Percentiles rank a stretch among this genome's conserved stretches.
These are phyloP conservation scores for Nesoenas mayeri DNA, from an alignment of 2,113 vertebrate genomes.

Conservation along the genomic window DNA sequence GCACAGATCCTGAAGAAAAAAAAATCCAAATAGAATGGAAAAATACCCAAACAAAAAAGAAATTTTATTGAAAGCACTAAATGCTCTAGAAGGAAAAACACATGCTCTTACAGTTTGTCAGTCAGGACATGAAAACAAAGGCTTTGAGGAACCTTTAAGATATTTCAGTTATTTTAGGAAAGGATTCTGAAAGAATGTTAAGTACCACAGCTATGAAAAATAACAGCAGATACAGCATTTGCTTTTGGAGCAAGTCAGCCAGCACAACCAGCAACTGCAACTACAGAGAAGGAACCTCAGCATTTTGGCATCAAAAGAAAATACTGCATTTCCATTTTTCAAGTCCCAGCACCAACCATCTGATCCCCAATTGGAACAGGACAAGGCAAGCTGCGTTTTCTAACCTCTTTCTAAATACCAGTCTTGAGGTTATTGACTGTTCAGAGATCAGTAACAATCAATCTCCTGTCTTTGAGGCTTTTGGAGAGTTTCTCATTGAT, in stretches of 20 bases:
- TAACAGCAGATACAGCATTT: background rate
- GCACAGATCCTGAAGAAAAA: background rate
- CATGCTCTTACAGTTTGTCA: background rate
- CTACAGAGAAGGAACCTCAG: background rate
- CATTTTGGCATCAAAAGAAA: background rate
- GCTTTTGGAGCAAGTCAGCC: background rate
- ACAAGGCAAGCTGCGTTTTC: background rate
- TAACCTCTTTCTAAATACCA: background rate
- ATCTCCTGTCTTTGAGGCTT: background rate
- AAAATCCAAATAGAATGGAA: background rate
- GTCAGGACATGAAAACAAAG: background rate
- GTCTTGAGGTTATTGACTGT: background rate
- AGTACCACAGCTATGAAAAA: background rate
- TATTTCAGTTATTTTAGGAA: background rate
- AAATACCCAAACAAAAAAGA: background rate
- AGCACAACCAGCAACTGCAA: background rate
- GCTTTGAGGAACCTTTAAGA: background rate
- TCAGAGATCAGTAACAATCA: background rate
- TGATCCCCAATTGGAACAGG: background rate
- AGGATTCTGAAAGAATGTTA: background rate
- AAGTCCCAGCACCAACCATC: background rate
- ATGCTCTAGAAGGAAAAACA: background rate
- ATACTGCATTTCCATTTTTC: background rate
- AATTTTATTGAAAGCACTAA: background rate
- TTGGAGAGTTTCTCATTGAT: background rate